Evolutionary conservation across 2,113 vertebrate genomes (phyloP), one percentile per base, ranked within the genome.

Genomic region (Camarhynchus parvulus): DNA sequence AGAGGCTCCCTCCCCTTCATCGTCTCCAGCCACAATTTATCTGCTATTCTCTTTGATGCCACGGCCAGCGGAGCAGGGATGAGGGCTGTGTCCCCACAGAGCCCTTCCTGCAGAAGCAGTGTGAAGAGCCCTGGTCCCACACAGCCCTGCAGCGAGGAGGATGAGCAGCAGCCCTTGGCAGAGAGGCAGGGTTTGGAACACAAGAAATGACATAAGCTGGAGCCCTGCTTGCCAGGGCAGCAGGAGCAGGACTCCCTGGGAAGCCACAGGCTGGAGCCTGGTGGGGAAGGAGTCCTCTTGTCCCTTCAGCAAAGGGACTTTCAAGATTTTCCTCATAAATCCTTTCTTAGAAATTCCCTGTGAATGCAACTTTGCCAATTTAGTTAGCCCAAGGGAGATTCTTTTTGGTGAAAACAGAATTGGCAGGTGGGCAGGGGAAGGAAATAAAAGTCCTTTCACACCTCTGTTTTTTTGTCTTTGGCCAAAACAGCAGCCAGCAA

Each of bases 41-140:
- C 67, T 39, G 87, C 87, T 89, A 7, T 81, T 91, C 84, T 58
- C 77, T 83, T 86, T 80, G 92, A 89, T 89, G 77, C 69, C 59
- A 58, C 1, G 9, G 87, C 87, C 49, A 52, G 73, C 4, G 4
- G 27, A 87, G 77, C 77, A 33, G 20, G 19, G 27, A n/a, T 42
- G 27, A 58, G 58, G 74, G 56, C 69, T 9, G 24, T 10, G 20
- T 55, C 83, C 64, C 83, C n/a, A 20, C 44, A 49, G 66, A 33
- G 50, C 67, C 76, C 31, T 39, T 79, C 63, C 78, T 63, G 15
- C 63, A 55, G 83, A 25, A 68, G 24, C 77, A 35, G 16, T 1
- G 30, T 8, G 13, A 4, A 15, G 76, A 49, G 41, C 76, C 49
- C 1, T 2, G 8, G 52, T 62, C 50, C 47, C 46, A 28, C 39